Percentiles rank a stretch among this genome's conserved stretches.
phyloP scores from a whole-genome alignment of 2,113 vertebrate genomes.

The Asarcornis scutulata region DNA sequence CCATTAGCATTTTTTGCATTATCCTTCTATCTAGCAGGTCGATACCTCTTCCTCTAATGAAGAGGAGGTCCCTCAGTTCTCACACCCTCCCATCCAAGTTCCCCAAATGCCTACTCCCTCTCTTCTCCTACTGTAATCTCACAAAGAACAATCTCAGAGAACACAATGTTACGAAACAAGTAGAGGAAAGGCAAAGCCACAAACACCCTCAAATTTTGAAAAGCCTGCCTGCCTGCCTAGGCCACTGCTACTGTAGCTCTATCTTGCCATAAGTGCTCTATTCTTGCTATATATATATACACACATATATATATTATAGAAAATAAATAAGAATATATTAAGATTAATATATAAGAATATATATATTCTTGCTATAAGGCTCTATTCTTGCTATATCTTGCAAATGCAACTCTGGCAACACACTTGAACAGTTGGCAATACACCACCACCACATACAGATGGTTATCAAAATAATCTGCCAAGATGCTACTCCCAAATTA shows the following conservation, averaged over 20 bases:
- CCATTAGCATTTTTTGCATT: neutral
- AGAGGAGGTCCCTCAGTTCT: neutral
- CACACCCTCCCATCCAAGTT: neutral
- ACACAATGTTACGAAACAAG: neutral
- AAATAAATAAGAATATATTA: too few species aligned
- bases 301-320: too few species aligned
- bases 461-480: constrained; percentile 20
- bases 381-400: too few species aligned
- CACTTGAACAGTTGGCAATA: neutral
- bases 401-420: neutral
- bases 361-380: too few species aligned
- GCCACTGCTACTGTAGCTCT: neutral
- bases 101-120: neutral
- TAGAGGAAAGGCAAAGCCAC: neutral
- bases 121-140: neutral
- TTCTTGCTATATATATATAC: too few species aligned
- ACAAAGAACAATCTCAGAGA: too few species aligned
- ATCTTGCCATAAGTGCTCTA: neutral
- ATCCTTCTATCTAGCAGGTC: neutral
- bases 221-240: neutral
- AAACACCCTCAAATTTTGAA: neutral
- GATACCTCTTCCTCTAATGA: neutral
- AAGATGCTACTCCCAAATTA: constrained; percentile 4
- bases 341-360: too few species aligned
- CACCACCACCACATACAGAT: neutral